A percentile compares a stretch with the other conserved stretches of the same genome.
Evolutionary conservation across 2,113 vertebrate species (phyloP).

Genomic region (Corydoras maculifer): DNA sequence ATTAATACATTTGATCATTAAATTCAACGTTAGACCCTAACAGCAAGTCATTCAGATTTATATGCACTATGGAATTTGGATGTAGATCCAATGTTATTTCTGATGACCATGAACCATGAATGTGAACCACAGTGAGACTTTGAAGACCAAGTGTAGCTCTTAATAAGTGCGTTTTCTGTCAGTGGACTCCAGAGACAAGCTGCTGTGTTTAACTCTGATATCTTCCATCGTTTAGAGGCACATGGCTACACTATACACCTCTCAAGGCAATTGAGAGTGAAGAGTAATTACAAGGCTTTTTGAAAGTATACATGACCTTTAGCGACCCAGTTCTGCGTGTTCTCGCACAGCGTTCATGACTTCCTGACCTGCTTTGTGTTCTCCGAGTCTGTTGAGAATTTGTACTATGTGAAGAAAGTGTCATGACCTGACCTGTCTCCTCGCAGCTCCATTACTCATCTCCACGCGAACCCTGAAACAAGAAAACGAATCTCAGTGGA

Average conservation of each 20-base stretch:
- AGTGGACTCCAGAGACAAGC: not conserved
- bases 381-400: constrained; percentile 19
- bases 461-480: constrained; percentile 26
- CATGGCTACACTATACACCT: constrained; percentile 11
- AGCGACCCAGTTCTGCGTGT: constrained; percentile 6
- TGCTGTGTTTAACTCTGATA: constrained; percentile 10
- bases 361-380: constrained; percentile 23
- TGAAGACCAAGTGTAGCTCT: not conserved
- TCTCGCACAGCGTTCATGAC: constrained; percentile 1
- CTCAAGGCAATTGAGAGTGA: constrained; percentile 22
- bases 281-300: constrained; percentile 22
- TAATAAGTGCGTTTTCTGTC: not conserved
- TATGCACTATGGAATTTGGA: too few species aligned
- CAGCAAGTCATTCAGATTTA: too few species aligned
- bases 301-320: constrained; percentile 47
- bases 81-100: not conserved
- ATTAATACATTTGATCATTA: too few species aligned
- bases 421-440: constrained; percentile 28
- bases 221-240: not conserved
- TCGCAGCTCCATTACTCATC: constrained; percentile 31
- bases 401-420: constrained; percentile 30
- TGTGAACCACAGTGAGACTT: not conserved
- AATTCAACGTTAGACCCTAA: too few species aligned
- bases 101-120: not conserved
- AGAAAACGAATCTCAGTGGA: constrained; percentile 12